Percentiles rank a stretch among this genome's conserved stretches.
These are phyloP conservation scores for Circaetus gallicus DNA, from an alignment of 2,113 vertebrate genomes.

Conservation along the genomic window DNA sequence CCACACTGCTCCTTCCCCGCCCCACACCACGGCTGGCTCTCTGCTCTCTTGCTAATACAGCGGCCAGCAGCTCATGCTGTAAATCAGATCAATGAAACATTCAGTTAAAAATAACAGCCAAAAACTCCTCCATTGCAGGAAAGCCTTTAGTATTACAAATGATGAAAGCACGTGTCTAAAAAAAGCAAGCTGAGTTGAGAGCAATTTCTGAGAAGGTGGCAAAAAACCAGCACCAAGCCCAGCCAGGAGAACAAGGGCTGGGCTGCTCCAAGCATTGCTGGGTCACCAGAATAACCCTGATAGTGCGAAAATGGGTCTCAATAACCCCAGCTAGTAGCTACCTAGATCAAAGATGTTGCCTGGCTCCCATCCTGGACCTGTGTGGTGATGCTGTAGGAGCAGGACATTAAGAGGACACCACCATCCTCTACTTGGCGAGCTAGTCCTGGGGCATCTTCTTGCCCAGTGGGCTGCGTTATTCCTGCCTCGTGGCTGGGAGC, in stretches of 20 bases:
- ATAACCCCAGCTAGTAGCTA: fast-evolving
- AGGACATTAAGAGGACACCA: neutral
- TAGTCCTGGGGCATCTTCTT: neutral
- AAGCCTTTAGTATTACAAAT: constrained; percentile 27
- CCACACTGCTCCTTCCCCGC: neutral
- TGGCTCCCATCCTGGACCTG: neutral
- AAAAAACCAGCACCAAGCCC: neutral
- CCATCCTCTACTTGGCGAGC: neutral
- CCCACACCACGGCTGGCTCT: neutral
- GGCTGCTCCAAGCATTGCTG: neutral
- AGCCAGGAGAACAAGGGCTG: neutral
- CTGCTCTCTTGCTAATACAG: neutral
- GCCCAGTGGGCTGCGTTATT: neutral
- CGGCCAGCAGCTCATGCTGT: neutral
- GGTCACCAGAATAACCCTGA: neutral
- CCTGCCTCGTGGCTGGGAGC: neutral
- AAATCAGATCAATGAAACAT: constrained; percentile 44
- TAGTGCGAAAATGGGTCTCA: neutral
- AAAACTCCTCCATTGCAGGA: constrained; percentile 28
- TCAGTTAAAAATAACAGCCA: constrained; percentile 46
- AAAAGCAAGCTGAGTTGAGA: neutral
- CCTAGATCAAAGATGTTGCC: neutral
- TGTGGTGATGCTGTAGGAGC: neutral
- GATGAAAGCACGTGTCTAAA: constrained; percentile 14
- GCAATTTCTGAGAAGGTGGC: neutral